phyloP scores from a whole-genome alignment of 1,140 invertebrate genomes.

The Trichonephila inaurata region DNA sequence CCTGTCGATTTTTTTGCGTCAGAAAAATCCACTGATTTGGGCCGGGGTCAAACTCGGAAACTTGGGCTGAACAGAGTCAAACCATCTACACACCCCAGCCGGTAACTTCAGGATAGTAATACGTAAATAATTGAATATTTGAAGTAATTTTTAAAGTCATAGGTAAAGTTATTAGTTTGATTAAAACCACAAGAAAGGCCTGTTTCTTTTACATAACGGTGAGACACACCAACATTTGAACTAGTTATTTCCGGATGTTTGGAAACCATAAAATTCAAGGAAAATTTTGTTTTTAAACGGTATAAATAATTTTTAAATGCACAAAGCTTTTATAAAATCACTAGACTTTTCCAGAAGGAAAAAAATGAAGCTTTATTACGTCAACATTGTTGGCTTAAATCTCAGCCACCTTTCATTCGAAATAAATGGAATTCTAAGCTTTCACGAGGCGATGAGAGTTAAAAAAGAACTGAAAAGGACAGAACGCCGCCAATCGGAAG shows the following conservation, averaged over 20 bases:
- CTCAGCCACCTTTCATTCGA: background rate
- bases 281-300: background rate
- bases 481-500: conserved; percentile 29
- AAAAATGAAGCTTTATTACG: background rate
- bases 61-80: too few species aligned
- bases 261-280: background rate
- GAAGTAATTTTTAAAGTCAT: too few species aligned
- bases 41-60: too few species aligned
- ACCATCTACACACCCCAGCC: too few species aligned
- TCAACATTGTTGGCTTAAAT: background rate
- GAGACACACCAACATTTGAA: too few species aligned
- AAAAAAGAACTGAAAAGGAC: background rate
- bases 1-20: too few species aligned
- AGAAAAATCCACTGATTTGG: too few species aligned
- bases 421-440: background rate
- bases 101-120: too few species aligned
- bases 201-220: too few species aligned
- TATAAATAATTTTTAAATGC: background rate
- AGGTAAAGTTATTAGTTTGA: too few species aligned
- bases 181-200: too few species aligned
- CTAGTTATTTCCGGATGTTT: background rate
- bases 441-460: background rate
- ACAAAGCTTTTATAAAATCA: background rate
- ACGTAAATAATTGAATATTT: too few species aligned
- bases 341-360: background rate